Conservation (phyloP, 1,140 invertebrate species). For the Drosophila fuyamai region DNA sequence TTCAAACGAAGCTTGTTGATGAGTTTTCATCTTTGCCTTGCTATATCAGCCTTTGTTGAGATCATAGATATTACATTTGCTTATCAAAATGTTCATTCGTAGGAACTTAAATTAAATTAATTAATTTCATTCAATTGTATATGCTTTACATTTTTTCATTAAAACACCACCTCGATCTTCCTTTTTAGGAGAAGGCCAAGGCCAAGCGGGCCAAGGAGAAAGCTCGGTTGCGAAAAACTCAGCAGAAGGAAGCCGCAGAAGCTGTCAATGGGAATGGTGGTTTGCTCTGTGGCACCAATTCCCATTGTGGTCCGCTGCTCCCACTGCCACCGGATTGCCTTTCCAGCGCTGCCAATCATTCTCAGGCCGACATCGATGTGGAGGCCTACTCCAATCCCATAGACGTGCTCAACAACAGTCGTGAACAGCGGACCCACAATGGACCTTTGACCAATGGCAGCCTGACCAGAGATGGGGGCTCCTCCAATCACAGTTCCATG, state of each 20-base stretch:
- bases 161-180: neutral
- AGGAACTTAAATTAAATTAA: neutral
- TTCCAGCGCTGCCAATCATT: conserved; percentile 34
- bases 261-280: conserved; percentile 79
- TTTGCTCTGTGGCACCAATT: conserved; percentile 67
- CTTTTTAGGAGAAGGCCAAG: conserved; percentile 88
- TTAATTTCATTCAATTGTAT: neutral
- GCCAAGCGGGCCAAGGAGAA: conserved; percentile 88
- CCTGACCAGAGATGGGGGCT: conserved; percentile 64
- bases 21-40: neutral
- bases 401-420: conserved; percentile 77
- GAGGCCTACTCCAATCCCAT: conserved; percentile 84
- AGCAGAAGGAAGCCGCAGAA: conserved; percentile 82
- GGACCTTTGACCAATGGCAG: conserved; percentile 76
- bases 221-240: conserved; percentile 87
- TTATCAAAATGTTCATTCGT: neutral
- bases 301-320: conserved; percentile 67
- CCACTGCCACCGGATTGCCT: conserved; percentile 75
- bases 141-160: neutral
- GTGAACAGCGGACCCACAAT: conserved; percentile 65
- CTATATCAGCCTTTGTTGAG: neutral
- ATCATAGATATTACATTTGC: neutral
- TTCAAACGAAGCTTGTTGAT: neutral
- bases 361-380: conserved; percentile 62
- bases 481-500: conserved; percentile 62